A percentile compares a stretch with the other conserved stretches of the same genome.
phyloP scores from a whole-genome alignment of 2,113 vertebrate genomes.

The Anoura caudifer region DNA sequence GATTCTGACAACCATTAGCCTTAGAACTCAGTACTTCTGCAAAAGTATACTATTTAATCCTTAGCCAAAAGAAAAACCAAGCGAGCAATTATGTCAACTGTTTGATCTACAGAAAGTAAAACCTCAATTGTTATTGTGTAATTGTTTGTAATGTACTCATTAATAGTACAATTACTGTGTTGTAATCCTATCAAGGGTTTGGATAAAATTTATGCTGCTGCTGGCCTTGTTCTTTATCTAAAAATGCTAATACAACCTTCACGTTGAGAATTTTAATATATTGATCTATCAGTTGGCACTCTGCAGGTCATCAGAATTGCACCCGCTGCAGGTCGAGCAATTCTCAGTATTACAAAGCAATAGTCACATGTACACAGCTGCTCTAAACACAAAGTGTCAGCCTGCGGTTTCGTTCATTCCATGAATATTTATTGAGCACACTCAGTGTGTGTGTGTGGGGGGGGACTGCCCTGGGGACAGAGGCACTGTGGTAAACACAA shows the following conservation, averaged over 20 bases:
- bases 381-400: neutral
- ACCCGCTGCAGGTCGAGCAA: neutral
- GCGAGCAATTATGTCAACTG: neutral
- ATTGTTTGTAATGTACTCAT: neutral
- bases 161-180: neutral
- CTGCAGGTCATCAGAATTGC: neutral
- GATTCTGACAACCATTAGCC: neutral
- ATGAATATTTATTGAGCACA: neutral
- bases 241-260: conserved; percentile 46
- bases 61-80: neutral
- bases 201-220: conserved; percentile 3
- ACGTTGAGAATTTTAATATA: conserved; percentile 45
- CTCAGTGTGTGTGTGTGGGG: neutral
- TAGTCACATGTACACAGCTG: neutral
- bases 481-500: neutral
- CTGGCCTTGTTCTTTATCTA: conserved; percentile 1
- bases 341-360: neutral
- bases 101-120: conserved; percentile 14
- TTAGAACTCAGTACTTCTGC: neutral
- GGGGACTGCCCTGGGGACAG: neutral
- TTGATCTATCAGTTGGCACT: conserved; percentile 18
- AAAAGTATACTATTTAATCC: neutral
- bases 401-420: neutral
- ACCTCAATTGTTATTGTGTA: conserved; percentile 28
- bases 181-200: conserved; percentile 23